Evolutionary conservation across 2,797 vertebrate genomes (phyloP), one percentile per base, ranked within the genome.

Genomic region (Chromis chromis): DNA sequence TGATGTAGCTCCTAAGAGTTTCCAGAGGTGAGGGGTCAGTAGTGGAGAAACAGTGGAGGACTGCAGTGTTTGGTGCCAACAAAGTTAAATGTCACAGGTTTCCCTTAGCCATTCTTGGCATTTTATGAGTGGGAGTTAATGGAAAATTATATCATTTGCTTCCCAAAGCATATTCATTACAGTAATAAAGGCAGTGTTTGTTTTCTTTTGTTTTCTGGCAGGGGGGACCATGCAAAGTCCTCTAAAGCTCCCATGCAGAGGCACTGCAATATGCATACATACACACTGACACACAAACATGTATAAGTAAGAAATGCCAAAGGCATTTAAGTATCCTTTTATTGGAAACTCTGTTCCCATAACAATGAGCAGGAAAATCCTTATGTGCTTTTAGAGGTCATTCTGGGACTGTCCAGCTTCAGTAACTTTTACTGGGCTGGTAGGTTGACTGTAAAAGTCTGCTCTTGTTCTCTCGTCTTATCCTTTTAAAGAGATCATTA

Each of bases 11-110:
- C 59, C 48, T 25, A 8, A 17, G 22, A 64, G 58, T 81, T 81
- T 81, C 33, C 65, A 70, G 69, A 68, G 74, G 72, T 83, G 4
- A 74, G 50, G 42, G 65, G 61, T 83, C 67, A 74, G 17, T 21
- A 75, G 64, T 87, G 24, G 61, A n/a, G 31, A 49, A 70, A 25
- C 64, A 74, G 55, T 36, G 28, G 73, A 42, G 24, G 57, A 65
- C 60, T n/a, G 11, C 33, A 61, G 33, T 71, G 73, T 82, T 79
- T 71, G 36, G 62, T 79, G 76, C 84, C 87, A 89, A 79, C 52
- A 82, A 81, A 86, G 84, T 87, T 76, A 88, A 92, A 91, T 92
- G 91, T 93, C 91, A 86, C 57, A 90, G 83, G 73, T 86, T 92
- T 92, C 91, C 90, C 88, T 88, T 40, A 87, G 86, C 81, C 77